Evolutionary conservation across 2,113 vertebrate genomes (phyloP), one percentile per base, ranked within the genome.

Genomic region (Rhizomys pruinosus): DNA sequence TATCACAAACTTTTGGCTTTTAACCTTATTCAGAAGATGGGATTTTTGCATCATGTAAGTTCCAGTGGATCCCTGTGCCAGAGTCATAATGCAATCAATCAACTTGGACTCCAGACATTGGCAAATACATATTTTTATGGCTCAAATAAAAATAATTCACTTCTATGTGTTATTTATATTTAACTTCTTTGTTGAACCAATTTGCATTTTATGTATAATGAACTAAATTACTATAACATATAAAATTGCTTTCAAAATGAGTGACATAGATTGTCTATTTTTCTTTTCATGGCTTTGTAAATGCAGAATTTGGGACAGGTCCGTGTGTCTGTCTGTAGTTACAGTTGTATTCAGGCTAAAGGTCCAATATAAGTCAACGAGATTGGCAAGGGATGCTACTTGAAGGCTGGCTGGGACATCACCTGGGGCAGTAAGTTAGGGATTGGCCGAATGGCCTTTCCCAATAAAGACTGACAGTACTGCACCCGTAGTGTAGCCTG

Each of bases 181-280:
- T 85, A 72, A 64, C 19, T 77, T 90, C 84, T 22, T 89, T 73
- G 85, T 76, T 25, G 88, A 61, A 10, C 59, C 93, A 64, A 55
- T 85, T 87, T 76, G 15, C 8, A 73, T 85, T 92, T 94, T 93
- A 73, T 55, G 57, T 4, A 80, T 84, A 90, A 27, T 69, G 39
- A 19, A 39, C 23, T 44, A 42, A 92, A 71, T 90, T 87, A 12
- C 11, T 73, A 76, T 93, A 27, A 61, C 61, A 3, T 42, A 27
- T 69, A 34, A 74, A 66, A 92, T 55, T 84, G 22, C 15, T 87
- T 39, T 81, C 44, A 94, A 74, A 69, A 80, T 68, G 39, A 47
- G 19, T 84, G 78, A 66, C 32, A 52, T 71, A 47, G n/a, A 3
- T 3, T 59, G 37, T 57, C n/a, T 52, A 55, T 34, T 90, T 59